Conservation (phyloP, 2,888 invertebrate species). For the Stenodera caucasica region DNA sequence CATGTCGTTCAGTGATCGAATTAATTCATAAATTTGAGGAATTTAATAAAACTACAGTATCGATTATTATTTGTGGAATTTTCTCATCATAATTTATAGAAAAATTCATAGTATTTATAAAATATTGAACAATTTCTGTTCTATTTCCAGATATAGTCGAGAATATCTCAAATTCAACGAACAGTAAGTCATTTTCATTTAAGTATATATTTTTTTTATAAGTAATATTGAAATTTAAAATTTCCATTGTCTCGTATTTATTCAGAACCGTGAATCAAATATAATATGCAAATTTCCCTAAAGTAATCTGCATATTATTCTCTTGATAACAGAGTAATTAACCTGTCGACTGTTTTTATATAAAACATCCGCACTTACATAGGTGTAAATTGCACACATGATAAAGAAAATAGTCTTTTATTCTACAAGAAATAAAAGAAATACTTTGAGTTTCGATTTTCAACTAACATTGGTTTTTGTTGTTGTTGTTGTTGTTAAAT, state of each 20-base stretch:
- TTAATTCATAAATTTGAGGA: neutral
- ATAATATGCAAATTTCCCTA: neutral
- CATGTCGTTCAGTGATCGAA: no score
- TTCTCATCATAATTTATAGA: no score
- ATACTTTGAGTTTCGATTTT: neutral
- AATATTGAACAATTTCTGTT: neutral
- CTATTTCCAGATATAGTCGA: neutral
- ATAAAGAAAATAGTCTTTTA: neutral
- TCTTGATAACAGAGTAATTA: neutral
- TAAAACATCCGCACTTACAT: neutral
- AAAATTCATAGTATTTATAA: no score
- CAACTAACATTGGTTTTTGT: neutral
- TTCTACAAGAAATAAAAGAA: neutral
- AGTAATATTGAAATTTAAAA: neutral
- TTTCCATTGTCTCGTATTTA: neutral
- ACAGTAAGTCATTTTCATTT: neutral
- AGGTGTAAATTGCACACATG: neutral
- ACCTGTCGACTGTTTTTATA: neutral
- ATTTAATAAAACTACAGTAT: neutral
- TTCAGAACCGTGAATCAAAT: neutral
- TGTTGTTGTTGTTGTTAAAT: neutral
- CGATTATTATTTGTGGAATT: no score
- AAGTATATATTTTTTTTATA: no score
- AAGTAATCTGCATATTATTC: constrained; percentile 2
- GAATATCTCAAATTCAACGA: neutral